Percentiles rank a stretch among this genome's conserved stretches.
These are phyloP conservation scores for Rhinatrema bivittatum DNA, from an alignment of 2,797 vertebrate genomes.

Conservation along the genomic window DNA sequence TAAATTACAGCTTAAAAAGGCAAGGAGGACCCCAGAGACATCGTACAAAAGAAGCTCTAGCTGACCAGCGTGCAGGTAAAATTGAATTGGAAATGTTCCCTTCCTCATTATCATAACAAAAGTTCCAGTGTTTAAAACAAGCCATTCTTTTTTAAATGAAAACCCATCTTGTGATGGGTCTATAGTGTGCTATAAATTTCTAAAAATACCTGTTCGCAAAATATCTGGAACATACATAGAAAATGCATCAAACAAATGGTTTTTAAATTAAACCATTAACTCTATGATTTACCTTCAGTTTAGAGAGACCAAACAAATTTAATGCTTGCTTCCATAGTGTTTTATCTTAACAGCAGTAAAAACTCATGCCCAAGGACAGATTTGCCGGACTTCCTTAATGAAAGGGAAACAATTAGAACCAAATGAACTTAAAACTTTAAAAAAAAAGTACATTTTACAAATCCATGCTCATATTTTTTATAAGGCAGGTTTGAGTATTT, in stretches of 20 bases:
- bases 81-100: slow-evolving; percentile 98
- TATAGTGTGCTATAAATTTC: slow-evolving; percentile 36
- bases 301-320: too few relatives aligned
- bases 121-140: slow-evolving; percentile 88
- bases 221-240: slow-evolving; percentile 7
- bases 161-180: slow-evolving; percentile 79
- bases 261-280: slow-evolving; percentile 3
- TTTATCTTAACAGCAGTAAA: too few relatives aligned
- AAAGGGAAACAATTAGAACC: too few relatives aligned
- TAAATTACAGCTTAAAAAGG: slow-evolving; percentile 95
- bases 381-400: too few relatives aligned
- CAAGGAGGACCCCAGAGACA: slow-evolving; percentile 80
- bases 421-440: too few relatives aligned
- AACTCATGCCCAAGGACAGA: too few relatives aligned
- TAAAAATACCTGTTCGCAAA: slow-evolving; percentile 20
- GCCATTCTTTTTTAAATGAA: slow-evolving; percentile 85
- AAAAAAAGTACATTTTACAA: too few relatives aligned
- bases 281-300: too few relatives aligned
- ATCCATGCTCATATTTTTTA: too few relatives aligned
- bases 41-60: slow-evolving; percentile 81
- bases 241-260: slow-evolving; percentile 13
- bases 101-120: slow-evolving; percentile 97
- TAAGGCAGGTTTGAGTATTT: too few relatives aligned
- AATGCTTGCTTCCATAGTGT: too few relatives aligned
- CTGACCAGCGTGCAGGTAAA: slow-evolving; percentile 97